Evolutionary conservation across 2,888 invertebrate genomes (phyloP).

Genomic region (Lithosia quadra): DNA sequence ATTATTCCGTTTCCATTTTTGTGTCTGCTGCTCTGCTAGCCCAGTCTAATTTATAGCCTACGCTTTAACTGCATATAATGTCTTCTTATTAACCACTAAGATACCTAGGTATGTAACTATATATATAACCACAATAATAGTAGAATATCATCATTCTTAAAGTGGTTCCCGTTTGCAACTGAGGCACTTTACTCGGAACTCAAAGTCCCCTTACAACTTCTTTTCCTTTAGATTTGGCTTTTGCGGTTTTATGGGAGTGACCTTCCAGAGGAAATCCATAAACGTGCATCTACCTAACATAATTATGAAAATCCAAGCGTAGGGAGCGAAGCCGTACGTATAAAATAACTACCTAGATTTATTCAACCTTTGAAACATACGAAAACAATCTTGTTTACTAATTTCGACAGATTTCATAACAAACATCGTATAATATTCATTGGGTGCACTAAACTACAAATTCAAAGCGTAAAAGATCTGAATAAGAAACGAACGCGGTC

Average conservation of each 20-base stretch:
- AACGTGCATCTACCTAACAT: not conserved
- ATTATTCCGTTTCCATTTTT: conserved; percentile 51
- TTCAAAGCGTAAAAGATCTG: conserved; percentile 12
- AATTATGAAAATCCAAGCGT: too few species aligned
- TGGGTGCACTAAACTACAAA: not conserved
- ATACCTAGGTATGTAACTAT: too few species aligned
- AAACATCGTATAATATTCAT: conserved; percentile 12
- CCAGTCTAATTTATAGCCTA: not conserved
- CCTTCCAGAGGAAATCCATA: too few species aligned
- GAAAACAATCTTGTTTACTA: not conserved
- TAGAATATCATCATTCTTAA: too few species aligned
- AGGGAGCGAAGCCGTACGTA: too few species aligned
- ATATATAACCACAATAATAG: too few species aligned
- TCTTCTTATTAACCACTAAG: too few species aligned
- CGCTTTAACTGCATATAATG: not conserved
- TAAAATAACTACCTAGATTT: not conserved
- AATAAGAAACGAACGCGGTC: conserved; percentile 4
- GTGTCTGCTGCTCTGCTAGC: conserved; percentile 9
- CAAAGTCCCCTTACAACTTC: too few species aligned
- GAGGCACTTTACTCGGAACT: too few species aligned
- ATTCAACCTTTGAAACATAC: not conserved
- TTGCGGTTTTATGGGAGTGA: too few species aligned
- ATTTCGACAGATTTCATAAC: not conserved
- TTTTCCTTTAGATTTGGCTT: too few species aligned
- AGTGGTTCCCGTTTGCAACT: too few species aligned